Evolutionary conservation across 92 coral and sea anemone species (phyloP), one percentile per base, ranked within the genome.

Genomic region (Heteractis magnifica): DNA sequence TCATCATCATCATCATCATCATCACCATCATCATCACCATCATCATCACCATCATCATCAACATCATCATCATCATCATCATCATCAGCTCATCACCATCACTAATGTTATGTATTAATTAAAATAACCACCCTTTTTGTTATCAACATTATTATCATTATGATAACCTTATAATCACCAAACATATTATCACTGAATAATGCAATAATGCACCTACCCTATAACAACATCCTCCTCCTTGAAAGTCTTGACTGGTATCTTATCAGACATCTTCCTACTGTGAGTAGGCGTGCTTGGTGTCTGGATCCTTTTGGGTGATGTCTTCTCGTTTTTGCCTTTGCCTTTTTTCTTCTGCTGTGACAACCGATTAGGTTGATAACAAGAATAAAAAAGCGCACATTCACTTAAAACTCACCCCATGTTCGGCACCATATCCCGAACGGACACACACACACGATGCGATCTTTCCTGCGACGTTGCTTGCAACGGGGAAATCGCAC

Each of bases 251-350:
- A 73, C 88, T 3, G 91, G 87, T 56, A 86, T 75, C 86, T 87
- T 84, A 60, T 92, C 78, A 49, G 84, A 60, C 62, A 65, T 74
- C 75, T 85, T 93, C 60, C 95, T 72, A 73, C 87, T 56, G 77
- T 84, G 85, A 72, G 78, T 87, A 3, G 94, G 82, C 50, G 89
- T 76, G 65, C 85, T 89, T 1, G 98, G 95, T n/a, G 98, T 80
- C 70, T 68, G 75, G 81, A 89, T 90, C 80, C 94, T 93, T 82
- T 94, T 90, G 62, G 98, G 98, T 49, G 98, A 94, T 21, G 88
- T 52, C 81, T 94, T 95, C 71, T 90, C 96, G 78, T 91, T 92
- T 85, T 94, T 95, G 21, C 94, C 89, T 8, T 85, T 88, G 34
- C 91, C 91, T 11, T 85, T 85, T 51, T 83, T 83, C 60, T 71